Evolutionary conservation across 2,797 vertebrate genomes (phyloP).

Genomic region (Miichthys miiuy): DNA sequence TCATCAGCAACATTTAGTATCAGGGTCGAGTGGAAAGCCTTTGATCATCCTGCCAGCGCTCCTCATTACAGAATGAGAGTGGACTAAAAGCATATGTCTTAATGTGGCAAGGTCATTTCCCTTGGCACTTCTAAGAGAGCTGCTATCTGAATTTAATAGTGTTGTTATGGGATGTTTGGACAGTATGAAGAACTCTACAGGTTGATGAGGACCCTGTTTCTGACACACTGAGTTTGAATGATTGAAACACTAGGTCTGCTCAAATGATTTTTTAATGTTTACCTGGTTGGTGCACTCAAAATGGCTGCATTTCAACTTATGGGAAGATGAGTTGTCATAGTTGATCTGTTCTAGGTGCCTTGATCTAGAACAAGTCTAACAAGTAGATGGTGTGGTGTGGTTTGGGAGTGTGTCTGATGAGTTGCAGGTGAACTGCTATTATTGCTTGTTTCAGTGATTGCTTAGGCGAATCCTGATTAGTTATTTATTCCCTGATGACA

Average conservation of each 20-base stretch:
- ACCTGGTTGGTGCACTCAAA: background rate
- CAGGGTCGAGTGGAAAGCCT: slow-evolving; percentile 69
- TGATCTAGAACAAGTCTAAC: too few species aligned
- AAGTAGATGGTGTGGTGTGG: too few species aligned
- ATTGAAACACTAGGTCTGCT: background rate
- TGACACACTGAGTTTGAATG: background rate
- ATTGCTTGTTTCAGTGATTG: slow-evolving; percentile 2
- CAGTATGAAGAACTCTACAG: slow-evolving; percentile 5
- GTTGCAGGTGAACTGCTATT: background rate
- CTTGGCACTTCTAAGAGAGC: slow-evolving; percentile 27
- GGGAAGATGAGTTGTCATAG: background rate
- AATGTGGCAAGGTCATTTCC: slow-evolving; percentile 58
- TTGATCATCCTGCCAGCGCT: slow-evolving; percentile 68
- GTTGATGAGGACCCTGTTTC: slow-evolving; percentile 8
- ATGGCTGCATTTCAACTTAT: background rate
- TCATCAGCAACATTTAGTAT: slow-evolving; percentile 75
- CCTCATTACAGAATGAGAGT: slow-evolving; percentile 56
- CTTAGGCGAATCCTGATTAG: background rate
- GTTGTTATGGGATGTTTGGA: slow-evolving; percentile 36
- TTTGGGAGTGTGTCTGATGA: background rate
- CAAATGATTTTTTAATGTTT: background rate
- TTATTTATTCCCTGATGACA: background rate
- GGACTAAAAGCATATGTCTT: slow-evolving; percentile 49
- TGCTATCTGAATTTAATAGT: slow-evolving; percentile 51
- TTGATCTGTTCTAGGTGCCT: too few species aligned